Base-by-base conservation (phyloP, 2,797 vertebrate genomes). In the Balearica regulorum region DNA sequence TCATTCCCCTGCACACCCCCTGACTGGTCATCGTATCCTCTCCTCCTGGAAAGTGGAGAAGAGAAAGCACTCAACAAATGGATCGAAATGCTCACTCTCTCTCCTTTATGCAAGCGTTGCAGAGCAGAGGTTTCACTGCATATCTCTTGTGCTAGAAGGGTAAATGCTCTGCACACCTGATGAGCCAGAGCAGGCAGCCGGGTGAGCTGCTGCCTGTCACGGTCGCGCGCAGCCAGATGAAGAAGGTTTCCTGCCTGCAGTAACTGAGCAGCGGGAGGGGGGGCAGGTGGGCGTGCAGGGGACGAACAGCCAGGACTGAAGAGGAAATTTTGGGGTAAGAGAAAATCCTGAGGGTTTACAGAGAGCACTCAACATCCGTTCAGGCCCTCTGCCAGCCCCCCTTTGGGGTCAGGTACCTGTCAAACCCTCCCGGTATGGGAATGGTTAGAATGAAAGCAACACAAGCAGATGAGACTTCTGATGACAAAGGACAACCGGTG, bases 21-120 rank as follows among this genome's bases (percentile, higher is more conserved):
- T 1, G 1, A 15, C 53, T 5, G 20, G 16, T 25, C 41, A n/a
- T 12, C 1, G 1, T 22, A 26, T 28, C n/a, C 6, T 3, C 28
- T 58, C 16, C 46, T 81, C 24, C 39, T 51, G 29, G 5, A 22
- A 77, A 55, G 18, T 2, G 17, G 24, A 65, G 53, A 76, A 84
- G 33, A 5, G 25, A 43, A 87, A 80, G 35, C 18, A 6, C 46
- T 48, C 60, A 55, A 39, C 0, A 0, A 72, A 65, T 9, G 26
- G 44, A 69, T 21, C 0, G 0, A 72, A 93, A 79, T 8, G 14
- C 25, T 55, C 2, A 0, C 43, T 17, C 51, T 18, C 51, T 53
- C 16, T 31, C 53, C 53, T 54, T 31, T 13, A 4, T 29, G 39
- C 41, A 28, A 73, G 37, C 2, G 2, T 41, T 44, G 29, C 2